phyloP scores from a whole-genome alignment of 2,888 invertebrate genomes.

The Cryptophagus acutangulus region DNA sequence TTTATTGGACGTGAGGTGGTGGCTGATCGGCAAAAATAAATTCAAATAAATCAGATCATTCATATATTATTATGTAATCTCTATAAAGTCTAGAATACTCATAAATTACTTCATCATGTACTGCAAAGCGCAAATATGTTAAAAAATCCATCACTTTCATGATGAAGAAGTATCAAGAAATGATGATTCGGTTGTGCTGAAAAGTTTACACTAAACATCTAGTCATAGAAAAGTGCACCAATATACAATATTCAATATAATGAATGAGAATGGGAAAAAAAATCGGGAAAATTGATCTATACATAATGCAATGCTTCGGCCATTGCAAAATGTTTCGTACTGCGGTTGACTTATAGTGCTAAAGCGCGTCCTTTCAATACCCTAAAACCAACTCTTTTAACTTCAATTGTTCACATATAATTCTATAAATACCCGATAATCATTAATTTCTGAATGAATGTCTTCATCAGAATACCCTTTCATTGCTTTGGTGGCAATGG shows the following conservation, averaged over 20 bases:
- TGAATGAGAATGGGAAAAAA: conserved; percentile 86
- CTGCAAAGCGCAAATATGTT: no score
- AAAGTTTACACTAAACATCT: not conserved
- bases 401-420: not conserved
- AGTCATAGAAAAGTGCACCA: conserved; percentile 74
- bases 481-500: conserved; percentile 83
- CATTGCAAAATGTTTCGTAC: conserved; percentile 80
- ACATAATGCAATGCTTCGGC: conserved; percentile 71
- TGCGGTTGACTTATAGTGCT: conserved; percentile 60
- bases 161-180: not conserved
- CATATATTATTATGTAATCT: no score
- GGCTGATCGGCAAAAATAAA: no score
- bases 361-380: conserved; percentile 58
- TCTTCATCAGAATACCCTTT: conserved; percentile 87
- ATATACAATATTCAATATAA: conserved; percentile 84
- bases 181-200: not conserved
- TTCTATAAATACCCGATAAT: conserved; percentile 60
- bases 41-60: no score
- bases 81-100: no score
- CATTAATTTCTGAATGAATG: conserved; percentile 65
- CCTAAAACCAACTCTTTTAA: conserved; percentile 39
- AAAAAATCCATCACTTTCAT: no score
- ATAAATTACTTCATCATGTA: no score
- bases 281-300: conserved; percentile 84
- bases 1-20: no score